Evolutionary conservation across 2,888 invertebrate species (phyloP).

Genomic region (Dicranocentrus wangi): DNA sequence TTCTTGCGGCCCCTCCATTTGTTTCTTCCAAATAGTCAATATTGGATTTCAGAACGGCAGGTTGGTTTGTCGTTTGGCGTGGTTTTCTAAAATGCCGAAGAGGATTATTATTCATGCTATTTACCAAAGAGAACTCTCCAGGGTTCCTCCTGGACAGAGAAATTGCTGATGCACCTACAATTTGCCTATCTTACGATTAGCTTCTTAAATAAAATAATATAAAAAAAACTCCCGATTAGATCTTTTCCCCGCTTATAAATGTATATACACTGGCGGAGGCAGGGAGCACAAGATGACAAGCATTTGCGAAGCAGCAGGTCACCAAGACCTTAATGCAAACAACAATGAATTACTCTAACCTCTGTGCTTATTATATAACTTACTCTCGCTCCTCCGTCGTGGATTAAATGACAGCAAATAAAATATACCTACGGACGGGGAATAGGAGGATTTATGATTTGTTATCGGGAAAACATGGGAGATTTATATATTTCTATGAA

Average conservation of each 20-base stretch:
- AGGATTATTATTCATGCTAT: neutral
- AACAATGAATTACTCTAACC: conserved; percentile 44
- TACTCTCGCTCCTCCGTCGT: neutral
- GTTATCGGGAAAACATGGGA: conserved; percentile 47
- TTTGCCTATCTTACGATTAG: neutral
- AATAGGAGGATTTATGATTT: conserved; percentile 43
- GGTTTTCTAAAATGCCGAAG: neutral
- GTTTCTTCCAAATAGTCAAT: conserved; percentile 9
- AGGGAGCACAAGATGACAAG: conserved; percentile 65
- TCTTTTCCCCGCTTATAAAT: conserved; percentile 22
- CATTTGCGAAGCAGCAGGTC: conserved; percentile 71
- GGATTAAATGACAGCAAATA: conserved; percentile 56
- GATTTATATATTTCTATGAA: conserved; percentile 51
- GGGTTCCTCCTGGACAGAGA: conserved; percentile 40
- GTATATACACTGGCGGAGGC: too few relatives aligned
- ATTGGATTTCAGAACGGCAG: conserved; percentile 5
- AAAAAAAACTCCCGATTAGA: conserved; percentile 36
- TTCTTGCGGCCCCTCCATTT: too few relatives aligned
- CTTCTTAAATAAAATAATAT: conserved; percentile 6
- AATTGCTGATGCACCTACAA: conserved; percentile 36
- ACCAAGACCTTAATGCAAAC: conserved; percentile 62
- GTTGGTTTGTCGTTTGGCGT: conserved; percentile 1
- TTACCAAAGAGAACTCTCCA: conserved; percentile 4
- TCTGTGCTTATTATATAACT: neutral
- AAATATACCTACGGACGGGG: neutral